A percentile compares a stretch with the other conserved stretches of the same genome.
Evolutionary conservation across 2,888 invertebrate genomes (phyloP).

Genomic region (Drosophila lacicola): DNA sequence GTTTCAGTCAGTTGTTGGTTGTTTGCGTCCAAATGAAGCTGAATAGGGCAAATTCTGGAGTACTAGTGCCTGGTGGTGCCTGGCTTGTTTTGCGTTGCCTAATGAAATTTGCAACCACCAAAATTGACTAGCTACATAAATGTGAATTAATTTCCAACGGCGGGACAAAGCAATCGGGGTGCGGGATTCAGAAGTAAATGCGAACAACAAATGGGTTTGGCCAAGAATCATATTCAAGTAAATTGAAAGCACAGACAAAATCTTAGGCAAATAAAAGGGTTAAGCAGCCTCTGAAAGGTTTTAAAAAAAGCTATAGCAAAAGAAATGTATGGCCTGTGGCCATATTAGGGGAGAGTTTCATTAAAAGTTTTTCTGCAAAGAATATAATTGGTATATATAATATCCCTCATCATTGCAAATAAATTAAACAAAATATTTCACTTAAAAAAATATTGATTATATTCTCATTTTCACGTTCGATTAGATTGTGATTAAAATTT

Average conservation of each 20-base stretch:
- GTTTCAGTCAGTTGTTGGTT: slow-evolving; percentile 29
- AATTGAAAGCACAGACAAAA: slow-evolving; percentile 17
- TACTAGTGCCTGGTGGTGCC: not conserved
- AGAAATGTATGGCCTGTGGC: not conserved
- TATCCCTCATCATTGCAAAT: too few species aligned
- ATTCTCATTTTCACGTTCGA: too few species aligned
- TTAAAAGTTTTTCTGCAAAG: not conserved
- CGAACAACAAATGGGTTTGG: slow-evolving; percentile 56
- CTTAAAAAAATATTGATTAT: too few species aligned
- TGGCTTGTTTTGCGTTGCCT: slow-evolving; percentile 20
- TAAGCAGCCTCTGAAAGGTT: not conserved
- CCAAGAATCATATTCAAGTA: slow-evolving; percentile 15
- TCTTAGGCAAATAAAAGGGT: slow-evolving; percentile 13
- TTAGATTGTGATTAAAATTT: too few species aligned
- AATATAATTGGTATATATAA: not conserved
- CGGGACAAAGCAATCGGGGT: slow-evolving; percentile 49
- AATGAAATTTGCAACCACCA: slow-evolving; percentile 74
- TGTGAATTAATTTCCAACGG: slow-evolving; percentile 65
- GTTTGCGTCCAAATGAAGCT: slow-evolving; percentile 53
- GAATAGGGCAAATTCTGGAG: slow-evolving; percentile 18
- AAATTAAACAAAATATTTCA: too few species aligned
- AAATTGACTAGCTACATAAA: slow-evolving; percentile 57
- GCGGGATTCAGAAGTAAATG: slow-evolving; percentile 10
- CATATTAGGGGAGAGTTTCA: not conserved
- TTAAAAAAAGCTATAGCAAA: not conserved